Evolutionary conservation across 1,140 invertebrate species (phyloP).

Genomic region (Cryptotermes secundus): DNA sequence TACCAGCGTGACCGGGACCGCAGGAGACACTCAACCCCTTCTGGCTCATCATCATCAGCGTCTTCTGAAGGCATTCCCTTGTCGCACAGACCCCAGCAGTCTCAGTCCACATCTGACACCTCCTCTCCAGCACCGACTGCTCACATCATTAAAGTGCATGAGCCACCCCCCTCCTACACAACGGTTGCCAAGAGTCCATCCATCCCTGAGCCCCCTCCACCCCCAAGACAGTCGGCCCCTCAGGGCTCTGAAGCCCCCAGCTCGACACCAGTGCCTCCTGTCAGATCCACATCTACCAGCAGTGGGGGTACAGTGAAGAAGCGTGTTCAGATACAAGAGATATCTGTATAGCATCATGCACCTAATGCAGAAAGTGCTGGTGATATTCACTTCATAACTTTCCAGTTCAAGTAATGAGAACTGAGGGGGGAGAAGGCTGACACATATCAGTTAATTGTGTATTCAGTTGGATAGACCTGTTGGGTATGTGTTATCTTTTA

Average conservation of each 20-base stretch:
- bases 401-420: neutral
- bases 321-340: constrained; percentile 66
- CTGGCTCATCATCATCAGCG: constrained; percentile 37
- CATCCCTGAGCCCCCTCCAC: constrained; percentile 42
- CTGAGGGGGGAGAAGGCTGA: neutral
- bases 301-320: constrained; percentile 59
- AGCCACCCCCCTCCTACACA: constrained; percentile 41
- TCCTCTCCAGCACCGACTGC: neutral
- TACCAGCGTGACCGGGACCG: constrained; percentile 69
- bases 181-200: constrained; percentile 45
- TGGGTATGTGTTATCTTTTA: no score
- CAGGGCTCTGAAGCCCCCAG: neutral
- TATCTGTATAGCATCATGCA: constrained; percentile 57
- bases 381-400: neutral
- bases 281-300: constrained; percentile 44
- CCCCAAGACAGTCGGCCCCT: constrained; percentile 32
- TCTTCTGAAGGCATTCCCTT: constrained; percentile 44
- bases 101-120: neutral
- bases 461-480: no score
- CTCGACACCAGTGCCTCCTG: constrained; percentile 50
- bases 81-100: constrained; percentile 45
- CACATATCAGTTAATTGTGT: neutral
- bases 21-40: constrained; percentile 47
- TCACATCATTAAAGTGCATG: constrained; percentile 42
- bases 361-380: neutral